phyloP scores from a whole-genome alignment of 2,113 vertebrate species.

The Syngnathus floridae region DNA sequence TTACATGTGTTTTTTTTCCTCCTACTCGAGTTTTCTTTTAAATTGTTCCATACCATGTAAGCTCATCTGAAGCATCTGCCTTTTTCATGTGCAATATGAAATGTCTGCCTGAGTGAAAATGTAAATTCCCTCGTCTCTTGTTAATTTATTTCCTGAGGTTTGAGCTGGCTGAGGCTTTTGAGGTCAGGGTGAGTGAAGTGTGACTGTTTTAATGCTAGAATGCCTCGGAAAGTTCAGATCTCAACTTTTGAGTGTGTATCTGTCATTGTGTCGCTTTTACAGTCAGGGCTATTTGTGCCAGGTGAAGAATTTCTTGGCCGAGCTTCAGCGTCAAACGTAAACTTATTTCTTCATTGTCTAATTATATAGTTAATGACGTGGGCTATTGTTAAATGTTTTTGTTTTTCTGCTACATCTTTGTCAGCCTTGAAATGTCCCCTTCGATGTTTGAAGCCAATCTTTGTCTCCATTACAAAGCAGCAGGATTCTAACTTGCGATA shows the following conservation, averaged over 20 bases:
- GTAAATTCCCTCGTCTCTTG: slow-evolving; percentile 58
- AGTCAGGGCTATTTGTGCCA: slow-evolving; percentile 58
- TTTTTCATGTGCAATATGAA: slow-evolving; percentile 63
- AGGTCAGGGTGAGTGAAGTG: slow-evolving; percentile 22
- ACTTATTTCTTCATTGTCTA: slow-evolving; percentile 26
- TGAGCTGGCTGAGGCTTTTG: slow-evolving; percentile 41
- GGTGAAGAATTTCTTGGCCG: slow-evolving; percentile 53
- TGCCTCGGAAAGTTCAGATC: slow-evolving; percentile 34
- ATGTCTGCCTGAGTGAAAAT: slow-evolving; percentile 54
- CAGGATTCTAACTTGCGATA: slow-evolving; percentile 43
- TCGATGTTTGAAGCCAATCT: slow-evolving; percentile 31
- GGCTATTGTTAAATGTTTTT: slow-evolving; percentile 25
- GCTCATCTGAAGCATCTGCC: slow-evolving; percentile 45
- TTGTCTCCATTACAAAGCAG: slow-evolving; percentile 35
- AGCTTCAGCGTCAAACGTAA: slow-evolving; percentile 35
- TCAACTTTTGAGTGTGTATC: slow-evolving; percentile 39
- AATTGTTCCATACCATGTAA: slow-evolving; percentile 20
- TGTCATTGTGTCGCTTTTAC: slow-evolving; percentile 45
- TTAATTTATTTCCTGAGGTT: slow-evolving; percentile 52
- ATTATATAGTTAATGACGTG: slow-evolving; percentile 20
- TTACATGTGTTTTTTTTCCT: slow-evolving; percentile 12
- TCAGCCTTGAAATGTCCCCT: slow-evolving; percentile 17
- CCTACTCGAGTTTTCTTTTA: slow-evolving; percentile 18
- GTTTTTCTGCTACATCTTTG: slow-evolving; percentile 18
- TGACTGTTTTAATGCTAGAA: slow-evolving; percentile 31